Evolutionary conservation across 64 coral and sea anemone genomes (phyloP).

Genomic region (Montipora capricornis): DNA sequence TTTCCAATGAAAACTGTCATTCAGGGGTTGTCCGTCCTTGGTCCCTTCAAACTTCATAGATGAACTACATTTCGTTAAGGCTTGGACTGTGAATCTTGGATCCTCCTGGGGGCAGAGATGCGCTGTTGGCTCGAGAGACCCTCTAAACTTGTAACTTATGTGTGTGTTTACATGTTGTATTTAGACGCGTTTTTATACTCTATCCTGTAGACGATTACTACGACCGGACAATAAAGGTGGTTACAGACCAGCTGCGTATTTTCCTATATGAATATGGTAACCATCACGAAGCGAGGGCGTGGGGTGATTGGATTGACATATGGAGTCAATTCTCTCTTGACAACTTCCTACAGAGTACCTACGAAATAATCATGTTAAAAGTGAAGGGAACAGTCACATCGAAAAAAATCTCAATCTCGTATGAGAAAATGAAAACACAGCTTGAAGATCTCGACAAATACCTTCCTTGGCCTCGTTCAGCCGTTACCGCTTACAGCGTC

Average conservation of each 20-base stretch:
- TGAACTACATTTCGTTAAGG: no score
- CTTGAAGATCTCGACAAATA: slow-evolving; percentile 24
- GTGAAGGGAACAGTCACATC: not conserved
- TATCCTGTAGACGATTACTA: no score
- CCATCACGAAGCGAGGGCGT: not conserved
- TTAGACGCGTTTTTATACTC: no score
- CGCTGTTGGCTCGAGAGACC: no score
- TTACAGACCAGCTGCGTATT: slow-evolving; percentile 26
- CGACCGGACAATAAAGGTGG: not conserved
- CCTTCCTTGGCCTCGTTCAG: slow-evolving; percentile 49
- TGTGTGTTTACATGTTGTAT: no score
- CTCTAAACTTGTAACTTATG: no score
- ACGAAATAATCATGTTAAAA: slow-evolving; percentile 41
- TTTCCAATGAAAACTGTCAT: no score
- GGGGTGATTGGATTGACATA: slow-evolving; percentile 50
- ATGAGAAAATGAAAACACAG: not conserved
- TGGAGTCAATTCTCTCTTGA: slow-evolving; percentile 64
- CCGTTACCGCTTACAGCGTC: slow-evolving; percentile 37
- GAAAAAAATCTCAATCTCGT: not conserved
- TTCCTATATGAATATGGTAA: not conserved
- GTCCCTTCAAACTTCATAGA: no score
- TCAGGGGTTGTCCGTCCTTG: no score
- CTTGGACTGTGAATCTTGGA: no score
- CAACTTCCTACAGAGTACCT: slow-evolving; percentile 48
- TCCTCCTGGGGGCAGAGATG: no score